Percentiles rank a stretch among this genome's conserved stretches.
Conservation (phyloP, 92 coral and sea anemone species). For the Desmophyllum pertusum region DNA sequence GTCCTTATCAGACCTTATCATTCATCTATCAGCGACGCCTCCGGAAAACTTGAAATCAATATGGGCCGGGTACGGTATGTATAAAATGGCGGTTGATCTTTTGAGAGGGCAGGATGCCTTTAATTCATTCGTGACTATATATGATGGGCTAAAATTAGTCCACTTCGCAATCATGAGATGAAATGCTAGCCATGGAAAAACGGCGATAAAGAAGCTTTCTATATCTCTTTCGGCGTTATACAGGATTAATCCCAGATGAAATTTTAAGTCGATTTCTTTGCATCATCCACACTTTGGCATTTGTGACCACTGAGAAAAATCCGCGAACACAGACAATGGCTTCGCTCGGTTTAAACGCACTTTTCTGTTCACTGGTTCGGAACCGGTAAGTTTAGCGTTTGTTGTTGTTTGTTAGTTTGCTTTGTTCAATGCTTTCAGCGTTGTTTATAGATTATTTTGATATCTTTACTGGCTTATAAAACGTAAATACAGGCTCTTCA, state of each 20-base stretch:
- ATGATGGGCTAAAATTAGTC: background rate
- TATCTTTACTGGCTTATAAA: background rate
- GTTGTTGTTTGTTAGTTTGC: background rate
- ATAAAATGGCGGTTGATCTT: background rate
- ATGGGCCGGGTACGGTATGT: conserved; percentile 14
- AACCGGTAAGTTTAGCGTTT: conserved; percentile 18
- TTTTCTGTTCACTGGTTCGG: background rate
- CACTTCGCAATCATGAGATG: background rate
- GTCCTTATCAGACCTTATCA: no score
- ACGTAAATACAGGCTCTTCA: conserved; percentile 4
- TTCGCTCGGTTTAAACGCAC: background rate
- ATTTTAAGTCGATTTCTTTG: background rate
- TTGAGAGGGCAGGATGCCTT: background rate
- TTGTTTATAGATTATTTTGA: background rate
- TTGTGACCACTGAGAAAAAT: background rate
- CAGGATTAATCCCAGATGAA: background rate
- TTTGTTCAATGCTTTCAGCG: background rate
- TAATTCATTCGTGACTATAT: background rate
- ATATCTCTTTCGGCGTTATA: background rate
- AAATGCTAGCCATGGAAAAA: background rate
- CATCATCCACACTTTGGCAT: conserved; percentile 4
- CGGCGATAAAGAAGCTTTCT: background rate
- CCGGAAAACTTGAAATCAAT: conserved; percentile 25
- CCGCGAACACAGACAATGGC: background rate
- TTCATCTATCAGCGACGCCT: conserved; percentile 29